Evolutionary conservation across 2,113 vertebrate species (phyloP).

Genomic region (Stercorarius parasiticus): DNA sequence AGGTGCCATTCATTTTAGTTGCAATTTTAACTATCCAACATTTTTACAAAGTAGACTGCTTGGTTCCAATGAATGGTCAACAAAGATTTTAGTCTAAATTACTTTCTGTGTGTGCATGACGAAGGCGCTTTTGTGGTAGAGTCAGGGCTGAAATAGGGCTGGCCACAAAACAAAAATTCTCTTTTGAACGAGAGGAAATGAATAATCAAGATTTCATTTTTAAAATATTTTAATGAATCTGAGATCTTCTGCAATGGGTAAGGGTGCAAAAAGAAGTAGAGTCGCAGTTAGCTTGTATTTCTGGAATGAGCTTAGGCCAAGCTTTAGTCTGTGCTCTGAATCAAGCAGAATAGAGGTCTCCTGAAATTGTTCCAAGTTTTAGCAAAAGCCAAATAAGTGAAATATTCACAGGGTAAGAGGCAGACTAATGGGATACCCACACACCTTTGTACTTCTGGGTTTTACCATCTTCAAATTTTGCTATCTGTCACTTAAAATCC

Average conservation of each 20-base stretch:
- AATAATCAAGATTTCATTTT: not conserved
- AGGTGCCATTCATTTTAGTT: not conserved
- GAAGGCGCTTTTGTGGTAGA: not conserved
- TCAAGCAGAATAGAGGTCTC: not conserved
- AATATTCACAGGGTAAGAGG: not conserved
- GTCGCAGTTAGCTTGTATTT: not conserved
- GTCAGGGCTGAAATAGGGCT: not conserved
- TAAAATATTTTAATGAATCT: not conserved
- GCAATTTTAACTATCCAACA: not conserved
- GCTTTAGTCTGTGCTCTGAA: not conserved
- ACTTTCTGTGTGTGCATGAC: not conserved
- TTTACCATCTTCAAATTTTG: not conserved
- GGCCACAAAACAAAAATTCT: not conserved
- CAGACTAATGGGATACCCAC: not conserved
- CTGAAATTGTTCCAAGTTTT: not conserved
- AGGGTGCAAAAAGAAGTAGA: not conserved
- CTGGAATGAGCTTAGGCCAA: not conserved
- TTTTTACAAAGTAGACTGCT: not conserved
- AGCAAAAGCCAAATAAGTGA: not conserved
- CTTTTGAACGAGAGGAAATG: not conserved
- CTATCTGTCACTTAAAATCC: not conserved
- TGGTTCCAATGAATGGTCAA: not conserved
- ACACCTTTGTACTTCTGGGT: not conserved
- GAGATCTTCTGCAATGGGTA: not conserved
- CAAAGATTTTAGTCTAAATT: constrained; percentile 21